A percentile compares a stretch with the other conserved stretches of the same genome.
These are phyloP conservation scores for Polia nebulosa DNA, from an alignment of 2,888 invertebrate genomes.

Conservation along the genomic window DNA sequence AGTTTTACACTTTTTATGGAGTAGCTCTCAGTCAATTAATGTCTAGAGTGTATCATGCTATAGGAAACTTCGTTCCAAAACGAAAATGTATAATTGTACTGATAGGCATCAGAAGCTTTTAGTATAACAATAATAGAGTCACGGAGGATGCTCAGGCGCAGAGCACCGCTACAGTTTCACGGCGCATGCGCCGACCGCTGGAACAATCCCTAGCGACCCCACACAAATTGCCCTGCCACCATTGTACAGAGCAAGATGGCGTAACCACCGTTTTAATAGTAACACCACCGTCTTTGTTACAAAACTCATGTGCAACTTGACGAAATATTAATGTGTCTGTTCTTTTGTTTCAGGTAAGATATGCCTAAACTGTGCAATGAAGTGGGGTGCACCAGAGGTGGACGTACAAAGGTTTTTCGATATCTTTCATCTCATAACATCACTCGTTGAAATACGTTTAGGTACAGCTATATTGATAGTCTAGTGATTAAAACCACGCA, in stretches of 20 bases:
- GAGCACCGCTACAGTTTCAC: constrained; percentile 75
- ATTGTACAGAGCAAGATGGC: constrained; percentile 81
- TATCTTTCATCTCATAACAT: constrained; percentile 12
- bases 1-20: not conserved
- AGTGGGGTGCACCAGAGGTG: constrained; percentile 22
- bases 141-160: constrained; percentile 62
- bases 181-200: constrained; percentile 68
- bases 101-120: constrained; percentile 55
- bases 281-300: constrained; percentile 54
- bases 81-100: constrained; percentile 8
- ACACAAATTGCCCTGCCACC: constrained; percentile 71
- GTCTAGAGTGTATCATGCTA: not conserved
- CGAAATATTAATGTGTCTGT: constrained; percentile 57
- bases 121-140: constrained; percentile 61
- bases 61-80: not conserved
- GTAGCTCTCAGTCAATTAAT: not conserved
- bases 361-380: constrained; percentile 24
- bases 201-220: constrained; percentile 71
- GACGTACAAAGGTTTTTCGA: not conserved
- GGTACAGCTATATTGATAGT: not conserved
- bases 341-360: constrained; percentile 79
- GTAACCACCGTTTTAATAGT: constrained; percentile 71
- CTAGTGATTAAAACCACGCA: not conserved
- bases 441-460: not conserved
- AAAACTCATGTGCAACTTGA: constrained; percentile 43